Evolutionary conservation across 2,888 invertebrate species (phyloP), one percentile per base, ranked within the genome.

Genomic region (Philereme transversata): DNA sequence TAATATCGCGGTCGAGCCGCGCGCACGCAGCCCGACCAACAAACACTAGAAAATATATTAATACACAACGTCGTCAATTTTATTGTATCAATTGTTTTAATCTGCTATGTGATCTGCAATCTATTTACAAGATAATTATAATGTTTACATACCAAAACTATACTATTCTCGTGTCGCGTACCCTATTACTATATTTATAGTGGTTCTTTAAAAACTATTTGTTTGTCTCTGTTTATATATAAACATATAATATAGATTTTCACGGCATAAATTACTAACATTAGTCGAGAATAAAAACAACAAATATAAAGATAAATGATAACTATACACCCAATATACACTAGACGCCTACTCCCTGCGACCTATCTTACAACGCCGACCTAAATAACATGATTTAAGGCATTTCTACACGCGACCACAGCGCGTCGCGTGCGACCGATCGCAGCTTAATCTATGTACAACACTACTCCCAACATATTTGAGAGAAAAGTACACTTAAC

Each of bases 271-370:
- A 92, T 92, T 90, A 92, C 88, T 91, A 91, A 88, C 82, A 88
- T 86, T 90, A 82, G 87, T 84, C 79, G 84, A 82, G 81, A 83
- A 84, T 84, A 88, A 81, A 82, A 87, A 82, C 79, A 86, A 70
- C 71, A 69, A 71, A 60, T 76, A 81, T 82, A 79, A 80, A 83
- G 81, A 80, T 84, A 84, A 86, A 81, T 74, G 81, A 88, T 88
- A 88, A 86, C 90, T 91, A 86, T 91, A 91, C 91, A 91, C 90
- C 90, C 88, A 90, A 90, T 91, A 88, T 92, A 90, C 91, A 92
- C 22, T 22, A 22, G 22, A 22, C 83, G 88, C 75, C 86, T 88
- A 88, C 72, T 81, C 55, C 73, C 78, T 8, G 83, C 85, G 86
- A 88, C 59, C 83, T 90, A 90, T 88, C 78, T 72, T 89, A 90